A percentile compares a stretch with the other conserved stretches of the same genome.
These are phyloP conservation scores for Clarias macrocephalus DNA, from an alignment of 2,113 vertebrate genomes.

Conservation along the genomic window DNA sequence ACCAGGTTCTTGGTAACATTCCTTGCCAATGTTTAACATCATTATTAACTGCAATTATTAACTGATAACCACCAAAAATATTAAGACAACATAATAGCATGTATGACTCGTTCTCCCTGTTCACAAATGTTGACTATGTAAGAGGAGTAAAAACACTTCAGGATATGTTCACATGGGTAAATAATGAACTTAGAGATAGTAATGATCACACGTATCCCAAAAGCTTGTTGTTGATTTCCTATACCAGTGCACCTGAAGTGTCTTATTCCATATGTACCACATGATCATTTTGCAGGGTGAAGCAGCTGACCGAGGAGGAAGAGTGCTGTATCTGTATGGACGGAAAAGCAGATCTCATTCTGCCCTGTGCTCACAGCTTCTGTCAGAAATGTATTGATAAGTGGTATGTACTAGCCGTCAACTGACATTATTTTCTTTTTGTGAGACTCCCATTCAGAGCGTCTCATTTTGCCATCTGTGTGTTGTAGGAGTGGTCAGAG, in stretches of 20 bases:
- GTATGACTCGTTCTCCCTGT: too few relatives aligned
- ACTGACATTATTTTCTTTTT: neutral
- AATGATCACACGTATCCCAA: neutral
- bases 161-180: neutral
- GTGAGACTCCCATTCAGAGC: neutral
- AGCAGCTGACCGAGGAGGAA: conserved; percentile 93
- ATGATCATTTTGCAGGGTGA: conserved; percentile 77
- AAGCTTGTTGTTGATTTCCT: neutral
- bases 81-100: too few relatives aligned
- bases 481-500: conserved; percentile 88
- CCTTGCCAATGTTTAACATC: neutral
- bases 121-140: neutral
- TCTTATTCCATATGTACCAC: neutral
- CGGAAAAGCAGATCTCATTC: conserved; percentile 89
- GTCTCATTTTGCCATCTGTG: neutral
- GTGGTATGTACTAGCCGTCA: conserved; percentile 75
- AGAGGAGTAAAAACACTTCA: neutral
- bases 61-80: too few relatives aligned
- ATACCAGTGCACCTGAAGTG: neutral
- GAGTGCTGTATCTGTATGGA: conserved; percentile 99
- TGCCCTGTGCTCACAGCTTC: conserved; percentile 95
- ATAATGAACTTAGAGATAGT: neutral
- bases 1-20: neutral
- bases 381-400: conserved; percentile 99
- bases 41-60: too few relatives aligned